phyloP scores from a whole-genome alignment of 2,113 vertebrate genomes.

The Hippocampus comes region DNA sequence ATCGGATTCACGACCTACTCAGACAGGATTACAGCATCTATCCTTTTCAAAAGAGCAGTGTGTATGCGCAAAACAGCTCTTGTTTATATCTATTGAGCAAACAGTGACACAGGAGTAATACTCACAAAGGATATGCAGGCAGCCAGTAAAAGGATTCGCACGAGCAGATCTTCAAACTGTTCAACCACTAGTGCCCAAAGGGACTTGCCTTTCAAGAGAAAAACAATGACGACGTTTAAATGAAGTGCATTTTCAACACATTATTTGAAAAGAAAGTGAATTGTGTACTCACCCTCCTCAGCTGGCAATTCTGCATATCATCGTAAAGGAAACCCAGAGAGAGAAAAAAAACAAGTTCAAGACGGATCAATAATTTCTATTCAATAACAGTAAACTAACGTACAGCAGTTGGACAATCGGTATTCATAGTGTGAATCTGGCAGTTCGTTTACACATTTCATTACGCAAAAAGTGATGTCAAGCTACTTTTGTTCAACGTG shows the following conservation, averaged over 20 bases:
- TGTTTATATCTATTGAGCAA: neutral
- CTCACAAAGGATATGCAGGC: conserved; percentile 99
- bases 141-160: conserved; percentile 95
- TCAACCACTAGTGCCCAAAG: conserved; percentile 93
- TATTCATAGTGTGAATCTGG: neutral
- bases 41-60: neutral
- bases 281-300: conserved; percentile 83
- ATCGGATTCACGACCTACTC: neutral
- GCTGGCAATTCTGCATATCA: conserved; percentile 87
- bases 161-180: conserved; percentile 96
- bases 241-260: neutral
- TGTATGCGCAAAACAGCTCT: neutral
- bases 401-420: neutral
- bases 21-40: neutral
- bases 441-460: conserved; percentile 23
- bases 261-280: neutral
- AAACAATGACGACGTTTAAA: neutral
- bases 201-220: conserved; percentile 82
- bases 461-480: conserved; percentile 55
- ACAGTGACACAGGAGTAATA: conserved; percentile 49
- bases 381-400: neutral
- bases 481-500: conserved; percentile 8
- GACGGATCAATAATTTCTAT: conserved; percentile 2
- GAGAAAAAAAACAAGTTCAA: conserved; percentile 23
- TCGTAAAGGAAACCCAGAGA: conserved; percentile 47